Conservation (phyloP, 2,888 invertebrate species). For the Andrena camellia region DNA sequence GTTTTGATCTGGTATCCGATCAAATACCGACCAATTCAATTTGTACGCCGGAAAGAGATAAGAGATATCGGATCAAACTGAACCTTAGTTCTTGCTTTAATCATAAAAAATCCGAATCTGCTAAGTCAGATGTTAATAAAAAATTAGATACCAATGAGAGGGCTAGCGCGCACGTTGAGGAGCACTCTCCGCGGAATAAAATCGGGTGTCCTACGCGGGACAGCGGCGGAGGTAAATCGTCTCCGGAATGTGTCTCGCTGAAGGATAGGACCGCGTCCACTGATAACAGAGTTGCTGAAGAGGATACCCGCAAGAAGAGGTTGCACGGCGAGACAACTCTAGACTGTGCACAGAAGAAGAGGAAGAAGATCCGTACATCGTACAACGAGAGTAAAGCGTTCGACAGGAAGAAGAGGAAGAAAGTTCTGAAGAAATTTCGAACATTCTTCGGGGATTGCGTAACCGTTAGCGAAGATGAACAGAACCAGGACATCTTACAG, state of each 20-base stretch:
- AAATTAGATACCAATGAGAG: background rate
- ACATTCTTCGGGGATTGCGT: constrained; percentile 27
- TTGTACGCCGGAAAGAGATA: background rate
- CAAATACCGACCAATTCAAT: background rate
- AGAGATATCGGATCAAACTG: background rate
- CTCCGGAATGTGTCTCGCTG: background rate
- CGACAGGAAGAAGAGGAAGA: background rate
- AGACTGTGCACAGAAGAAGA: background rate
- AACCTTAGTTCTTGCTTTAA: background rate
- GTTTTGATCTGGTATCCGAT: background rate
- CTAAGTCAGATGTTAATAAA: background rate
- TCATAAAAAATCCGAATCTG: background rate
- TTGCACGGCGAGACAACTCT: background rate
- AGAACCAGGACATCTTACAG: constrained; percentile 39
- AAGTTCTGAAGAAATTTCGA: constrained; percentile 26
- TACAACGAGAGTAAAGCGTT: background rate
- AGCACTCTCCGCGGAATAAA: background rate
- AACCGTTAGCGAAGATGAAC: constrained; percentile 53
- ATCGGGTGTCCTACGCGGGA: background rate
- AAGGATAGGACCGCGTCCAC: background rate
- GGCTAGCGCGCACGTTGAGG: background rate
- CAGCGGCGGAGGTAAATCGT: background rate
- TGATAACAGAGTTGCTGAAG: background rate
- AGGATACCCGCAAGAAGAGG: background rate
- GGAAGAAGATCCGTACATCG: background rate